Evolutionary conservation across 2,113 vertebrate genomes (phyloP), one percentile per base, ranked within the genome.

Genomic region (Scophthalmus maximus): DNA sequence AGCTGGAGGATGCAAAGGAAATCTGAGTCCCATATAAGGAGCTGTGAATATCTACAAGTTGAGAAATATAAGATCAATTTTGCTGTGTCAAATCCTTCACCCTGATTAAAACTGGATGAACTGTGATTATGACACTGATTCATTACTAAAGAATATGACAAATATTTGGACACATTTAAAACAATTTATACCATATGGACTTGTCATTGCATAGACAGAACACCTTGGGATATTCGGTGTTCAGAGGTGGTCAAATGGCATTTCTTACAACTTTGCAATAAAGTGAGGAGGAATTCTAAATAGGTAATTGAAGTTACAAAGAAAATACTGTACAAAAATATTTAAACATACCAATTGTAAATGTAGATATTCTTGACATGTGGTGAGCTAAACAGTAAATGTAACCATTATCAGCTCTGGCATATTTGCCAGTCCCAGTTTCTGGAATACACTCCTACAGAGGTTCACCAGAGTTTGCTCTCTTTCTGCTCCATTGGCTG

Each of bases 61-160:
- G 3, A 42, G 17, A 69, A 69, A 68, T 47, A 26, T 46, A 8
- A 34, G 47, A 66, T 46, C 40, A 2, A n/a, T 58, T 52, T 52
- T 61, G 12, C 52, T 42, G 12, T 4, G 60, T 4, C 6, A 64
- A 75, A 75, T 68, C 38, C 26, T 58, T 80, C 32, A 66, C 67
- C 58, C 81, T 65, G 12, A 79, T 73, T 64, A 34, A 67, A 70
- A 58, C 10, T 18, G 36, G 7, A 30, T 58, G 51, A 62, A 30
- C 42, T 58, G 8, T 6, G 14, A 56, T 63, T 67, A 81, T 58
- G 59, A 76, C 25, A 2, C 18, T 44, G 51, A 62, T 47, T 75
- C 67, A 71, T 59, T 62, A 36, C 30, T 8, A 29, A 17, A 23
- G 11, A 64, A 51, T 26, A 34, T 44, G 22, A 12, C 10, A 52